phyloP scores from a whole-genome alignment of 2,797 vertebrate species.

The Capromys pilorides region DNA sequence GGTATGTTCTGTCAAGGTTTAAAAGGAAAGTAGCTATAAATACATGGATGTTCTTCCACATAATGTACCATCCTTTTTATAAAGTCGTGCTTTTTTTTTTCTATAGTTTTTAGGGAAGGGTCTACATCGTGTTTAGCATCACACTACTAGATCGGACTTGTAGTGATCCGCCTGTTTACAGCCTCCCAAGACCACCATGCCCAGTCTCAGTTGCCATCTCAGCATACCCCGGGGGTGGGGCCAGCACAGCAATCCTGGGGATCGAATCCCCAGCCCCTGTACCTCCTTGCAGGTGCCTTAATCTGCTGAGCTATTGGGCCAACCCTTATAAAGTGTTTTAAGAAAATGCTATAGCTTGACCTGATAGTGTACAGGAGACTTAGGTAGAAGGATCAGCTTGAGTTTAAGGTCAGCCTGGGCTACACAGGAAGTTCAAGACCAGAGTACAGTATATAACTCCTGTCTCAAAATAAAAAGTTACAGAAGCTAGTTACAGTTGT shows the following conservation, averaged over 20 bases:
- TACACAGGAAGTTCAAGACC: not conserved
- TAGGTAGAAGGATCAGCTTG: not conserved
- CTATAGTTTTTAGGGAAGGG: too few species aligned
- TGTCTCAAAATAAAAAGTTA: not conserved
- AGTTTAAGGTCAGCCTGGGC: not conserved
- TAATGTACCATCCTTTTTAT: conserved; percentile 1
- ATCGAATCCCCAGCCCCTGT: too few species aligned
- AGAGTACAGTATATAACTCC: not conserved
- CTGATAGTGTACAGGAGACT: not conserved
- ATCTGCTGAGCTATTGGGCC: too few species aligned
- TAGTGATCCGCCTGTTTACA: too few species aligned
- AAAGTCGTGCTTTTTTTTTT: not conserved
- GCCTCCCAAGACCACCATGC: too few species aligned
- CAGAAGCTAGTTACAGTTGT: not conserved
- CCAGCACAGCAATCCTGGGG: too few species aligned
- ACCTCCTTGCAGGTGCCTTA: too few species aligned
- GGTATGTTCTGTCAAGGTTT: conserved; percentile 15
- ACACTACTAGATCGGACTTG: too few species aligned
- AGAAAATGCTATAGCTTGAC: not conserved
- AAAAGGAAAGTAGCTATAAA: conserved; percentile 60
- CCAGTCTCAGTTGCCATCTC: too few species aligned
- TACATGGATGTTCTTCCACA: not conserved
- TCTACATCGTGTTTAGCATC: too few species aligned
- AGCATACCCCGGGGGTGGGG: too few species aligned
- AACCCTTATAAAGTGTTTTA: not conserved